Evolutionary conservation across 1,140 invertebrate genomes (phyloP).

Genomic region (Bombus vancouverensis): DNA sequence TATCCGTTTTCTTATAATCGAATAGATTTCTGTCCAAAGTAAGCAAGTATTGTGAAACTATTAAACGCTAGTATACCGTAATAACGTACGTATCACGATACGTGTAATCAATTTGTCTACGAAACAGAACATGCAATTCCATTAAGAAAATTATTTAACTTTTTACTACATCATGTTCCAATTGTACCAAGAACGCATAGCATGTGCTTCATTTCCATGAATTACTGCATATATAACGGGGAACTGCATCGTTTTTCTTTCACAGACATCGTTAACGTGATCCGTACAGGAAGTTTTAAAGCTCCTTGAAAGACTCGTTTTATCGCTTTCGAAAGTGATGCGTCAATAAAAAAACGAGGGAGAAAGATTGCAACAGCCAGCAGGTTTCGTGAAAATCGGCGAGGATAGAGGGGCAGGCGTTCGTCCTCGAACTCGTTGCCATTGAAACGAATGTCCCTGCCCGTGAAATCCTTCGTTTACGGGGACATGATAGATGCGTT

Average conservation of each 20-base stretch:
- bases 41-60: too few species aligned
- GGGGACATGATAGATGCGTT: slow-evolving; percentile 63
- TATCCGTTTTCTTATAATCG: too few species aligned
- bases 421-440: slow-evolving; percentile 35
- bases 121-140: not conserved
- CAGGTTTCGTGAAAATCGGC: slow-evolving; percentile 41
- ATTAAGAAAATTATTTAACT: not conserved
- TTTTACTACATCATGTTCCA: too few species aligned
- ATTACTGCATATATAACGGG: not conserved
- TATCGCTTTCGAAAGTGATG: slow-evolving; percentile 12
- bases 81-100: too few species aligned
- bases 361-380: slow-evolving; percentile 19
- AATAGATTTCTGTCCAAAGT: too few species aligned
- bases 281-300: slow-evolving; percentile 4
- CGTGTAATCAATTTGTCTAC: too few species aligned
- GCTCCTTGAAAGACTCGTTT: slow-evolving; percentile 43
- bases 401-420: slow-evolving; percentile 9
- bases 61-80: too few species aligned
- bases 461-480: slow-evolving; percentile 58
- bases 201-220: not conserved
- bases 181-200: not conserved
- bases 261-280: not conserved
- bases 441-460: slow-evolving; percentile 43
- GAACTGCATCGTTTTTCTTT: not conserved
- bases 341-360: slow-evolving; percentile 28